Evolutionary conservation across 2,888 invertebrate genomes (phyloP), one percentile per base, ranked within the genome.

Genomic region (Limenitis camilla): DNA sequence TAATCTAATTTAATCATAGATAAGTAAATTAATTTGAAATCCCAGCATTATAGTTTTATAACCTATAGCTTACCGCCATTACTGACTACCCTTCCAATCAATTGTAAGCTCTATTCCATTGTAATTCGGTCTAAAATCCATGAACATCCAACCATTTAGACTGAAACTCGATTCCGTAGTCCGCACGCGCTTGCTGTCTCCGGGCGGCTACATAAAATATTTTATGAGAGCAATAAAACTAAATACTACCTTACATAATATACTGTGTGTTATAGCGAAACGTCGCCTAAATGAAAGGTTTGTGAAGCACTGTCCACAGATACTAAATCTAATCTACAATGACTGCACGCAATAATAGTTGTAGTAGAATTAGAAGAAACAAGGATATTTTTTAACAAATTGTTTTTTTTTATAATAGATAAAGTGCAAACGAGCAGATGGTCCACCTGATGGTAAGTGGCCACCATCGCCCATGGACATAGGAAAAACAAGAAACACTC

Each of bases 201-300:
- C 60, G 58, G 53, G 52, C 58, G 59, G 56, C 53, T 63, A 58
- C 64, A 65, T 68, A 68, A 68, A 68, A 66, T 66, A 67, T 66
- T 68, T 68, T 68, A 68, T 55, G 64, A 62, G 44, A 30, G 59
- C 57, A 64, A 65, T 68, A 66, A 68, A 68, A 68, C 62, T 65
- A 65, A 66, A 66, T 62, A 65, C 62, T 63, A 59, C 57, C 61
- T 60, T 49, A 56, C 56, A 57, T 58, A 53, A 56, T 39, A 41
- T 49, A 53, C 38, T 46, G 11, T 45, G 49, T 39, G 36, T 39
- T 42, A 53, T 53, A 46, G 49, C 45, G 5, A 39, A 42, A 49
- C 45, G 49, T 49, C 46, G 45, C 43, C 46, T 49, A 49, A 45
- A 40, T 31, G 53, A 46, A 49, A 46, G 53, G 33, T 49, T 53